These are phyloP conservation scores for Harpegnathos saltator DNA, from an alignment of 1,140 invertebrate species.

Conservation along the genomic window DNA sequence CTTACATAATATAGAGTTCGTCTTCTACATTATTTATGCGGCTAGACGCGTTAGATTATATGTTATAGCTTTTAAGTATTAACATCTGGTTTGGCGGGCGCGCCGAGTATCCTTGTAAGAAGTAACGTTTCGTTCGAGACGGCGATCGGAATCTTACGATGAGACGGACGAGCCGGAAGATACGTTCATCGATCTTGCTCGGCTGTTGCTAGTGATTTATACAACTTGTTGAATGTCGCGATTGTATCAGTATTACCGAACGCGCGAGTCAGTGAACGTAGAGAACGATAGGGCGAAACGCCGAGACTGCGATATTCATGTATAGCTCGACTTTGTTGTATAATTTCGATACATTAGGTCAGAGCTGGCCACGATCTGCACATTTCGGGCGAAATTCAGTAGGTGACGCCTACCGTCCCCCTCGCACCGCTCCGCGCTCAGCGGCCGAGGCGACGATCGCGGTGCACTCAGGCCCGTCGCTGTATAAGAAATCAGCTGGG, in stretches of 20 bases:
- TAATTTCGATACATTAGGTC: too few species aligned
- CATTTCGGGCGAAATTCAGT: too few species aligned
- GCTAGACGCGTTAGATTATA: constrained; percentile 59
- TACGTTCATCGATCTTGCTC: neutral
- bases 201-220: neutral
- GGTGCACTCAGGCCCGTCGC: too few species aligned
- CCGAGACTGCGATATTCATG: too few species aligned
- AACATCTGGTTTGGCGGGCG: constrained; percentile 45
- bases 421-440: too few species aligned
- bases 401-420: too few species aligned
- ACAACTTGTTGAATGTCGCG: neutral
- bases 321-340: too few species aligned
- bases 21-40: constrained; percentile 72
- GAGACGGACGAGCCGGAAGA: constrained; percentile 32
- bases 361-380: too few species aligned
- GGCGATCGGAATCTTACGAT: constrained; percentile 38
- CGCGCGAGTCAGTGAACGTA: neutral
- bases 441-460: too few species aligned
- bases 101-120: constrained; percentile 5
- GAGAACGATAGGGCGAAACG: too few species aligned
- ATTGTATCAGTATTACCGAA: constrained; percentile 39
- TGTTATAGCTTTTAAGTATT: constrained; percentile 67
- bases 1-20: constrained; percentile 40
- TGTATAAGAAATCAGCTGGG: too few species aligned
- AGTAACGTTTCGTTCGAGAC: constrained; percentile 8